Percentiles rank a stretch among this genome's conserved stretches.
Evolutionary conservation across 1,140 invertebrate species (phyloP).

Genomic region (Cydia fagiglandana): DNA sequence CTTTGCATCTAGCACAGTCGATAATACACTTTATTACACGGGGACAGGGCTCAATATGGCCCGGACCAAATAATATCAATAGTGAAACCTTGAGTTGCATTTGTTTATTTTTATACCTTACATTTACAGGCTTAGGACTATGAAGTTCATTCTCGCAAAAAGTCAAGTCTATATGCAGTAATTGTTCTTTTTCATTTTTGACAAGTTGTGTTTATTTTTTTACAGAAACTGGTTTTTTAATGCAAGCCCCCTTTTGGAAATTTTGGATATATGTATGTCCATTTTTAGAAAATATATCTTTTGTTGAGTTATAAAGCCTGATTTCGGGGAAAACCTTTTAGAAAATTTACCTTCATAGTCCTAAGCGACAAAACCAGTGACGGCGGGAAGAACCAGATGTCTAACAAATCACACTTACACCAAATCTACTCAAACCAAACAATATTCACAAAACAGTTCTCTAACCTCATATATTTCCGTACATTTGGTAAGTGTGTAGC

Average conservation of each 20-base stretch:
- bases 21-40: not conserved
- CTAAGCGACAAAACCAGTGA: constrained; percentile 6
- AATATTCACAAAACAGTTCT: not conserved
- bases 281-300: no score
- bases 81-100: no score
- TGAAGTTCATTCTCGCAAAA: not conserved
- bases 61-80: constrained; percentile 2
- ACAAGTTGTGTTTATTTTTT: no score
- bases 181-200: not conserved
- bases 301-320: no score
- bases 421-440: not conserved
- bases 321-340: no score
- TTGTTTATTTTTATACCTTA: not conserved
- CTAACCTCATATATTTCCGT: not conserved
- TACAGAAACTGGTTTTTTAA: no score
- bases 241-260: no score
- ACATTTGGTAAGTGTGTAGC: not conserved
- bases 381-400: constrained; percentile 18
- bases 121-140: constrained; percentile 2
- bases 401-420: not conserved
- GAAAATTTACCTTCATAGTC: not conserved
- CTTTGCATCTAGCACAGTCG: constrained; percentile 22
- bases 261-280: no score
- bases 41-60: not conserved
- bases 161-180: no score